Evolutionary conservation across 1,140 invertebrate species (phyloP), one percentile per base, ranked within the genome.

Genomic region (Galendromus occidentalis): DNA sequence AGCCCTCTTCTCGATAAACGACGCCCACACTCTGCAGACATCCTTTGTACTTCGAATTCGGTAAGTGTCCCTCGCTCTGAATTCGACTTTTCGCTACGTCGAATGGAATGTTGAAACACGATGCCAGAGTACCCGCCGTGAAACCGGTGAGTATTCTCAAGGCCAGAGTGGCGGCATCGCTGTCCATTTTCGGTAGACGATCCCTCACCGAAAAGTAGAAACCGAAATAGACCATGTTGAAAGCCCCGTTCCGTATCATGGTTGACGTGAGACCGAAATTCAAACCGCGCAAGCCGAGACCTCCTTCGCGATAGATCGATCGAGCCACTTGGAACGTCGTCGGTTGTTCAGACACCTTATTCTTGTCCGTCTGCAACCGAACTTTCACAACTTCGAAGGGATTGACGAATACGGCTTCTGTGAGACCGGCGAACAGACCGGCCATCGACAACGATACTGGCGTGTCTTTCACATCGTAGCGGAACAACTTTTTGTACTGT

Each of bases 381-480:
- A 95, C 88, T 81, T 95, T 94, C 1, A 94, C 87, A 42, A 92
- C 87, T 81, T 94, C 90, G 77, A 94, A 94, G 0, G 91, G 91
- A 78, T 92, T 93, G 0, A 93, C 86, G 59, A 93, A 78, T 67
- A 93, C 80, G 17, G 84, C 88, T 78, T 94, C 91, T 33, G 89
- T 88, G 1, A 89, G 76, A 64, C 91, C 91, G 44, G 88, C 85
- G 51, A 82, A 84, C 2, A 92, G 76, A 64, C 91, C 91, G 70
- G 91, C 86, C 69, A 90, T 74, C 12, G 87, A 83, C 77, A 87
- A 88, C 64, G 51, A 59, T 14, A 59, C 51, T 33, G 51, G 51
- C 2, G 51, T 59, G 51, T 59, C 51, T 22, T 59, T 59, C 14
- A 25, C 80, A 25, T 83, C 86, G 74, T 88, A 88, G 73, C 85